These are phyloP conservation scores for Oophaga sylvatica DNA, from an alignment of 2,797 vertebrate genomes.

Conservation along the genomic window DNA sequence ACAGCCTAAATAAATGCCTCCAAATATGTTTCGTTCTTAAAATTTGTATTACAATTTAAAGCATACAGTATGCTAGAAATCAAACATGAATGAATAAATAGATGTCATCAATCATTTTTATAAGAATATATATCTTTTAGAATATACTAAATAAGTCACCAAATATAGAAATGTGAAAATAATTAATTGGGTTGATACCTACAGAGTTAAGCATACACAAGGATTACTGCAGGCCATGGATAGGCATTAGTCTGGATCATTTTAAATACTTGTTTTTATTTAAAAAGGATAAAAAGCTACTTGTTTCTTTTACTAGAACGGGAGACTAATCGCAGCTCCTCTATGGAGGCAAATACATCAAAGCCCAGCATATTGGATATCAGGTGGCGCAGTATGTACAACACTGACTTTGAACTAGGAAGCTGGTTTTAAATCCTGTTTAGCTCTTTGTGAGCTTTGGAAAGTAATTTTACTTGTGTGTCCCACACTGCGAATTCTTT, in stretches of 20 bases:
- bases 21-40: too few relatives aligned
- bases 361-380: slow-evolving; percentile 26
- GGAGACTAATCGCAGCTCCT: slow-evolving; percentile 27
- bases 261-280: slow-evolving; percentile 28
- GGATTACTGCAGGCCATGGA: slow-evolving; percentile 20
- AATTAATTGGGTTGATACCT: background rate
- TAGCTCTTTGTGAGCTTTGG: slow-evolving; percentile 25
- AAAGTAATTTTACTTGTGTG: slow-evolving; percentile 46
- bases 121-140: background rate
- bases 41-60: too few relatives aligned
- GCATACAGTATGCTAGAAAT: too few relatives aligned
- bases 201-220: background rate
- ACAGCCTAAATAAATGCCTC: too few relatives aligned
- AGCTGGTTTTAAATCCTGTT: slow-evolving; percentile 20
- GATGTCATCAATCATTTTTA: background rate
- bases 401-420: slow-evolving; percentile 40
- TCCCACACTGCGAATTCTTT: slow-evolving; percentile 37
- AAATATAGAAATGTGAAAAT: background rate
- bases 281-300: slow-evolving; percentile 10
- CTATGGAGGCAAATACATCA: slow-evolving; percentile 23
- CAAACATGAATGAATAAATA: background rate
- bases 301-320: slow-evolving; percentile 15
- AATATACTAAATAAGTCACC: background rate
- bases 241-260: slow-evolving; percentile 10
- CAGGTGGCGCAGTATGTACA: slow-evolving; percentile 20